These are phyloP conservation scores for Clepsis dumicolana DNA, from an alignment of 2,888 invertebrate genomes.

Conservation along the genomic window DNA sequence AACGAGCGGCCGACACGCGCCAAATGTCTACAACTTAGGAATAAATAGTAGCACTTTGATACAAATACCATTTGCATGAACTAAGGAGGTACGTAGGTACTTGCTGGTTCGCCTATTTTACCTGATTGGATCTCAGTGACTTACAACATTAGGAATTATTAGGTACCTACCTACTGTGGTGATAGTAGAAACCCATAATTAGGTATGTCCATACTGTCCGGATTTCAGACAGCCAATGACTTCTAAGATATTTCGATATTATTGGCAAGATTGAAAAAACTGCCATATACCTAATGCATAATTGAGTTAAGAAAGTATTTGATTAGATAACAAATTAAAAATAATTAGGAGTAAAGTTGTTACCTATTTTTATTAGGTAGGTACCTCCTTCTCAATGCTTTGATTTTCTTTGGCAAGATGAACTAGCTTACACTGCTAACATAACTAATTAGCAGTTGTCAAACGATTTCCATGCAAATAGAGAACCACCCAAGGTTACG, in stretches of 20 bases:
- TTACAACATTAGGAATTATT: neutral
- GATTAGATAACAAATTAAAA: no score
- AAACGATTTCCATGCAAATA: neutral
- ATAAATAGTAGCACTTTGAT: slow-evolving; percentile 49
- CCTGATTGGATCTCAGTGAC: slow-evolving; percentile 12
- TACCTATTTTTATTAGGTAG: neutral
- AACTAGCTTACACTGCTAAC: slow-evolving; percentile 1
- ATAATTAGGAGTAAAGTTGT: neutral
- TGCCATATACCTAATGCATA: neutral
- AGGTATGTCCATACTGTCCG: neutral
- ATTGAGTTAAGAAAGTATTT: neutral
- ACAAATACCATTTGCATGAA: slow-evolving; percentile 32
- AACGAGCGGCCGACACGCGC: slow-evolving; percentile 61
- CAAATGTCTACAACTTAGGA: slow-evolving; percentile 58
- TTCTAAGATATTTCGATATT: neutral
- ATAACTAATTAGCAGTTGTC: neutral
- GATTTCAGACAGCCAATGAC: neutral
- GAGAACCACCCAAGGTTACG: neutral
- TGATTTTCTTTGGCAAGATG: neutral
- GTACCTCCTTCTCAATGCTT: neutral
- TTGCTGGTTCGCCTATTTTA: slow-evolving; percentile 45
- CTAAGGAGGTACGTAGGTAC: slow-evolving; percentile 24
- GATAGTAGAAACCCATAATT: neutral
- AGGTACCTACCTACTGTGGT: neutral
- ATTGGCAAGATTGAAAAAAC: no score